These are phyloP conservation scores for Dryobates pubescens DNA, from an alignment of 2,797 vertebrate genomes.

Conservation along the genomic window DNA sequence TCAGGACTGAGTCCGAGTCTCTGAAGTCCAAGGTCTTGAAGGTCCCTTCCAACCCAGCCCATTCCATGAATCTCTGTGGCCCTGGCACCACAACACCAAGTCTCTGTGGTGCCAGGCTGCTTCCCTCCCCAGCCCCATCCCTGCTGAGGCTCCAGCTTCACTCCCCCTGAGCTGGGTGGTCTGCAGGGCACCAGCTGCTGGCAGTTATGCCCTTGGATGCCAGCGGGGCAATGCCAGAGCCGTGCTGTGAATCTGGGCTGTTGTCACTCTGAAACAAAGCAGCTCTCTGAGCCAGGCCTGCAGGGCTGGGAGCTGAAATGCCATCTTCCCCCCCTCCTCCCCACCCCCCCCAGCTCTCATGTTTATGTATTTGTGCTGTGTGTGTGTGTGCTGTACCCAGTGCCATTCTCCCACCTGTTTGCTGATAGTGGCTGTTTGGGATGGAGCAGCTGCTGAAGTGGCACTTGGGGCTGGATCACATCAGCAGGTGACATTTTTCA, in stretches of 20 bases:
- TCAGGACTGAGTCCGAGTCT: neutral
- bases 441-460: constrained; percentile 21
- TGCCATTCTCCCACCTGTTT: constrained; percentile 12
- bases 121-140: neutral
- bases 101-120: neutral
- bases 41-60: too few species aligned
- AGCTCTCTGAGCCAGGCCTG: neutral
- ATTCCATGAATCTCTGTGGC: too few species aligned
- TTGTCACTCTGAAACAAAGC: neutral
- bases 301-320: neutral
- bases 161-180: neutral
- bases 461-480: neutral
- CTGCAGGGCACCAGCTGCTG: neutral
- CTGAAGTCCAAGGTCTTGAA: too few species aligned
- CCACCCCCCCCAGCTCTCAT: neutral
- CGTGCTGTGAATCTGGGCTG: neutral
- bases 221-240: neutral
- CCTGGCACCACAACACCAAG: too few species aligned
- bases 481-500: constrained; percentile 48
- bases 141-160: neutral
- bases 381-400: neutral
- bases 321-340: neutral
- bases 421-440: neutral
- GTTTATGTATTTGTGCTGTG: neutral
- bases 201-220: neutral